Percentiles rank a stretch among this genome's conserved stretches.
Conservation (phyloP, 2,797 vertebrate genomes). For the Pangasius macronema region DNA sequence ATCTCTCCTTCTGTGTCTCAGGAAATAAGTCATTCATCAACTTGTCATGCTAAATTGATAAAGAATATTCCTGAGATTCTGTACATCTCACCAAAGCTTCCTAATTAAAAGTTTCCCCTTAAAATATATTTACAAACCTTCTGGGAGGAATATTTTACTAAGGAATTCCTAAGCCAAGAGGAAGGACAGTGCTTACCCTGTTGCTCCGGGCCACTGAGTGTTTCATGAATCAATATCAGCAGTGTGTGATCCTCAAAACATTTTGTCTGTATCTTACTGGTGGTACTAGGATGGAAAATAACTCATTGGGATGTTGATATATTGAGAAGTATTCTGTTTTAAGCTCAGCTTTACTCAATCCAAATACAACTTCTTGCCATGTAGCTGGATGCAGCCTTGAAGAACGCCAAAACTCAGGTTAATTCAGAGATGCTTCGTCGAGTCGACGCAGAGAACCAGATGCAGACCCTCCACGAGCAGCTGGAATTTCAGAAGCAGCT, state of each 20-base stretch:
- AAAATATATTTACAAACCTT: background rate
- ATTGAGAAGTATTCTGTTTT: background rate
- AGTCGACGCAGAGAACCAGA: conserved; percentile 79
- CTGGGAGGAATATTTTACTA: background rate
- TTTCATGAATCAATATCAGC: background rate
- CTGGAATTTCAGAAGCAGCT: conserved; percentile 79
- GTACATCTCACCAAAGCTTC: background rate
- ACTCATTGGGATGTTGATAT: background rate
- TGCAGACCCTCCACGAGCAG: conserved; percentile 80
- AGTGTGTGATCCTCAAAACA: background rate
- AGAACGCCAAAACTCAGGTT: conserved; percentile 75
- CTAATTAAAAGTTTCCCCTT: background rate
- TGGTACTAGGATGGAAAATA: background rate
- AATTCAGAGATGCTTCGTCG: conserved; percentile 77
- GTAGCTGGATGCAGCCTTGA: conserved; percentile 57
- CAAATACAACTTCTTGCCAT: background rate
- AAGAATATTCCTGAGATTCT: background rate
- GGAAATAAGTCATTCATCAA: background rate
- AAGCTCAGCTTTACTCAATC: background rate
- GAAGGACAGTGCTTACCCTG: background rate
- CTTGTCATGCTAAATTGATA: background rate
- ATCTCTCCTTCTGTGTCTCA: background rate
- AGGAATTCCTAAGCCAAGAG: background rate
- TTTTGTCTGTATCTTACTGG: background rate
- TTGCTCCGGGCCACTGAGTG: background rate